These are phyloP conservation scores for Uropetala carovei DNA, from an alignment of 2,888 invertebrate genomes.

Conservation along the genomic window DNA sequence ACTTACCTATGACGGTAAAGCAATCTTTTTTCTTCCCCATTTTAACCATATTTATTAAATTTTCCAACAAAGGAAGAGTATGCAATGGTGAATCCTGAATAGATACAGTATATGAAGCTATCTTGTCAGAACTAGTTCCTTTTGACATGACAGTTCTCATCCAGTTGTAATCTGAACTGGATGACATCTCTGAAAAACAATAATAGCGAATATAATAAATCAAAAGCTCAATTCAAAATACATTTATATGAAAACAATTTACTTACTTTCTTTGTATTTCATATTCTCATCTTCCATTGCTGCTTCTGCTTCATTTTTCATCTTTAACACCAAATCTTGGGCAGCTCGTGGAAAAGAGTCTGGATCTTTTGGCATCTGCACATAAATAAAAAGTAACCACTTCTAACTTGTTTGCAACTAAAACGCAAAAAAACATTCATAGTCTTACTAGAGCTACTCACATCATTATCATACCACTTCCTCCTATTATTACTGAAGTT, in stretches of 20 bases:
- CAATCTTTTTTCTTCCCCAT: conserved; percentile 87
- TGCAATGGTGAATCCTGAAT: conserved; percentile 91
- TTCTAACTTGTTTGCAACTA: not conserved
- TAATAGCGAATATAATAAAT: conserved; percentile 69
- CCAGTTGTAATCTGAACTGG: conserved; percentile 84
- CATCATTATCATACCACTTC: conserved; percentile 51
- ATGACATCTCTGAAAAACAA: conserved; percentile 78
- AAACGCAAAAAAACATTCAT: not conserved
- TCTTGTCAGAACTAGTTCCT: conserved; percentile 90
- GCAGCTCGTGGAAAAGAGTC: conserved; percentile 74
- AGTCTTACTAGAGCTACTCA: not conserved
- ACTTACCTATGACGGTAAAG: conserved; percentile 80
- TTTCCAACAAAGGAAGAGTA: conserved; percentile 83
- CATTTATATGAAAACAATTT: too few species aligned
- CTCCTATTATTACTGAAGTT: not conserved
- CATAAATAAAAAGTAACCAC: not conserved
- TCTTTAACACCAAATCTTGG: conserved; percentile 78
- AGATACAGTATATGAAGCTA: conserved; percentile 88
- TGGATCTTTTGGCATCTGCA: conserved; percentile 77
- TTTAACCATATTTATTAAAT: conserved; percentile 86
- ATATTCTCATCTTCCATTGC: conserved; percentile 81
- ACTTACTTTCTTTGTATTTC: conserved; percentile 80
- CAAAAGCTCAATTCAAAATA: not conserved
- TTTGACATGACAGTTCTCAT: conserved; percentile 86
- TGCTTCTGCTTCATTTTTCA: conserved; percentile 82